Percentiles rank a stretch among this genome's conserved stretches.
Evolutionary conservation across 37 sponge, comb jelly and placozoan species (phyloP).

Genomic region (Axinella damicornis): DNA sequence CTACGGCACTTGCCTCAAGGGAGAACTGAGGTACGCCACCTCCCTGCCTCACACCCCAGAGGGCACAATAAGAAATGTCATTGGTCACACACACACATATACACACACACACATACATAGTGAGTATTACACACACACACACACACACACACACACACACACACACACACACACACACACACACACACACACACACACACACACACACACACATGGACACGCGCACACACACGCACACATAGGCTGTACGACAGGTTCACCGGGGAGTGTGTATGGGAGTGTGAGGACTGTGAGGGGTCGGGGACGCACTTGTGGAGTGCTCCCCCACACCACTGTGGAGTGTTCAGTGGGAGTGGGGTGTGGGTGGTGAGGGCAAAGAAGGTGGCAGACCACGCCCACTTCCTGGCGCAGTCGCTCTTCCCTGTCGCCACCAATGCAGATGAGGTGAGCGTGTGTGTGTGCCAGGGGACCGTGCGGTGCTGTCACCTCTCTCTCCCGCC

Average conservation of each 20-base stretch:
- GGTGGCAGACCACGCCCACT: slow-evolving; percentile 60
- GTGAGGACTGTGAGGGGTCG: slow-evolving; percentile 62
- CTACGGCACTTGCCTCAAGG: slow-evolving; percentile 57
- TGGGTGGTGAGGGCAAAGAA: slow-evolving; percentile 59
- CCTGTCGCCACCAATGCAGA: slow-evolving; percentile 75
- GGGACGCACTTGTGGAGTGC: slow-evolving; percentile 33
- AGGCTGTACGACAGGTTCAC: slow-evolving; percentile 68
- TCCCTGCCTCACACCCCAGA: too few species aligned
- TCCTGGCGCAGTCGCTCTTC: slow-evolving; percentile 52
- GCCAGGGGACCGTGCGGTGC: background rate
- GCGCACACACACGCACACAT: background rate
- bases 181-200: too few species aligned
- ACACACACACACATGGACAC: too few species aligned
- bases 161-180: too few species aligned
- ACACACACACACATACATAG: background rate
- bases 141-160: background rate
- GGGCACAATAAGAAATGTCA: too few species aligned
- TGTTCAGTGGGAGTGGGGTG: slow-evolving; percentile 52
- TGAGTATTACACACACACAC: background rate
- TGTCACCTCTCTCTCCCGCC: background rate
- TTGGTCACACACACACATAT: too few species aligned
- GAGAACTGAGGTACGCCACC: slow-evolving; percentile 61
- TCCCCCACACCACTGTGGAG: slow-evolving; percentile 21
- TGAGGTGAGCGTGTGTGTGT: slow-evolving; percentile 40
- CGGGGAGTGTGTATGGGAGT: slow-evolving; percentile 79